Evolutionary conservation across 2,797 vertebrate species (phyloP).

Genomic region (Coracias cyanogaster): DNA sequence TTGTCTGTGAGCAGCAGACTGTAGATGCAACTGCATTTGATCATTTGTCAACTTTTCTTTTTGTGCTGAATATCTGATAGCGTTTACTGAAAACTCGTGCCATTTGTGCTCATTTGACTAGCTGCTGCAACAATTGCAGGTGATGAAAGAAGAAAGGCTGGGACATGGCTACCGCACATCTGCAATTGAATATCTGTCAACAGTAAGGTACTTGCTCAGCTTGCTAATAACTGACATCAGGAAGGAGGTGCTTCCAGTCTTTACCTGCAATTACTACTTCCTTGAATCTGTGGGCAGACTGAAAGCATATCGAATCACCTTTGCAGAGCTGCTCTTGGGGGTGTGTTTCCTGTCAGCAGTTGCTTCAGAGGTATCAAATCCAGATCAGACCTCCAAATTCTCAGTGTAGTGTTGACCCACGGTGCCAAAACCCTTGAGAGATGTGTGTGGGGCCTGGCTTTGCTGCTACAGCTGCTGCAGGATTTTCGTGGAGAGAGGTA

Average conservation of each 20-base stretch:
- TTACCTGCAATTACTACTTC: not conserved
- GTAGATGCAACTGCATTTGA: not conserved
- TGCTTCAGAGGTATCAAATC: not conserved
- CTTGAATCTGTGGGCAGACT: not conserved
- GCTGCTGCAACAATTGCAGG: slow-evolving; percentile 29
- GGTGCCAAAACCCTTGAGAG: not conserved
- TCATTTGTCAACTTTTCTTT: slow-evolving; percentile 48
- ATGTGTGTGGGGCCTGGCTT: not conserved
- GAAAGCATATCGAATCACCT: not conserved
- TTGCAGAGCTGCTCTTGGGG: not conserved
- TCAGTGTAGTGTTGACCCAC: not conserved
- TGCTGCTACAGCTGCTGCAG: not conserved
- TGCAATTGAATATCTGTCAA: slow-evolving; percentile 39
- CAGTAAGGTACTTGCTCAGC: not conserved
- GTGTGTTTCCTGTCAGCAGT: not conserved
- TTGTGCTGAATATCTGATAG: slow-evolving; percentile 26
- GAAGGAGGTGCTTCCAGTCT: slow-evolving; percentile 8
- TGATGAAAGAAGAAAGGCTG: slow-evolving; percentile 1
- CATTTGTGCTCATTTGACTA: not conserved
- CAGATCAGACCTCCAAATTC: not conserved
- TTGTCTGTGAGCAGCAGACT: slow-evolving; percentile 27
- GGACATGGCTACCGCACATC: not conserved
- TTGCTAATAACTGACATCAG: slow-evolving; percentile 1
- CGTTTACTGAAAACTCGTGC: not conserved
- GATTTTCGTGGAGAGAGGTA: not conserved